phyloP scores from a whole-genome alignment of 2,797 vertebrate species.

The Coluber constrictor region DNA sequence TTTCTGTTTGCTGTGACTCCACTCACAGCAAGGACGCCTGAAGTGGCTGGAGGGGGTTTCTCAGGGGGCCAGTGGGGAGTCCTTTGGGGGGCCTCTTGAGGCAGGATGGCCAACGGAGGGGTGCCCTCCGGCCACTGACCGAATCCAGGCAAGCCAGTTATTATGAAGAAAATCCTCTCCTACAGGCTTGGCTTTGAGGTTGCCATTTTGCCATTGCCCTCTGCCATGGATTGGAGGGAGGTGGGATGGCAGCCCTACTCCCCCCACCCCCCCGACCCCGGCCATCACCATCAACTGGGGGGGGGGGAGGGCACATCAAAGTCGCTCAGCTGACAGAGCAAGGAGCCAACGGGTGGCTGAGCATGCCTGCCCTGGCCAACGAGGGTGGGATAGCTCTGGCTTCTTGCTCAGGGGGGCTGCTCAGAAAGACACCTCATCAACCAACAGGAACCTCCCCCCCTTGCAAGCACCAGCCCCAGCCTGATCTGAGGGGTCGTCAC shows the following conservation, averaged over 20 bases:
- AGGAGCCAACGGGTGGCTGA: no score
- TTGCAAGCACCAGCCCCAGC: not conserved
- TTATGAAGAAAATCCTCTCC: slow-evolving; percentile 9
- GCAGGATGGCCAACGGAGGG: not conserved
- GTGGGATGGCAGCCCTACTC: not conserved
- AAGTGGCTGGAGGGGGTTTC: not conserved
- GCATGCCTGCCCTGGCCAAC: rapidly evolving
- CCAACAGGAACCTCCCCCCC: not conserved
- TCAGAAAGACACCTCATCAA: not conserved
- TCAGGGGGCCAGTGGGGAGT: not conserved
- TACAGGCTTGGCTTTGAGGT: not conserved
- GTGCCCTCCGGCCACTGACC: not conserved
- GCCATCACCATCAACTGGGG: not conserved
- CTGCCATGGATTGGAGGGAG: not conserved
- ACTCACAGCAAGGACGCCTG: not conserved
- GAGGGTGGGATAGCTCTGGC: not conserved
- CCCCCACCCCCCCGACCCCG: no score
- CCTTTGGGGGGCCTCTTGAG: not conserved
- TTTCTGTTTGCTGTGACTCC: not conserved
- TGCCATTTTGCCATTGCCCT: not conserved
- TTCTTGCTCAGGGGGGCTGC: not conserved
- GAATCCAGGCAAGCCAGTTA: not conserved
- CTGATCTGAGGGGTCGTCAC: not conserved
- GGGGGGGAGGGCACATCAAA: not conserved
- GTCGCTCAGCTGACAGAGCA: not conserved